phyloP scores from a whole-genome alignment of 2,113 vertebrate species.

The Silurus glanis region DNA sequence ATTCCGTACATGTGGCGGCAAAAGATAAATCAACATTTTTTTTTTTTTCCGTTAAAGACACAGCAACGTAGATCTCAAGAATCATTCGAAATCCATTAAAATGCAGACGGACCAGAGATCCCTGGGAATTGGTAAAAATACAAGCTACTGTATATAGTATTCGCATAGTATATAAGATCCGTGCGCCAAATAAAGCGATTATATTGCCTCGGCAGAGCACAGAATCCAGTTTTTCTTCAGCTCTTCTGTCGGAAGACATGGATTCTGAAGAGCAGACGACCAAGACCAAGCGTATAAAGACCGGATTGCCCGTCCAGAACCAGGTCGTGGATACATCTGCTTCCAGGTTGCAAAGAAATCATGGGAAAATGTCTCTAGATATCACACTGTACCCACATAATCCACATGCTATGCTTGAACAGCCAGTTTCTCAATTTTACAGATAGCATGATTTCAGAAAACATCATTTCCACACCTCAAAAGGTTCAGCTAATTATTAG shows the following conservation, averaged over 20 bases:
- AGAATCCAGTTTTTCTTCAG: conserved; percentile 21
- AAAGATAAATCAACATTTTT: conserved; percentile 11
- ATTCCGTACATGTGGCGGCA: not conserved
- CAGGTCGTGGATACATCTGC: too few species aligned
- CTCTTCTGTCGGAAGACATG: conserved; percentile 8
- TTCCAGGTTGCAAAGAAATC: too few species aligned
- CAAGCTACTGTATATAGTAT: not conserved
- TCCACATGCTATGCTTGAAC: too few species aligned
- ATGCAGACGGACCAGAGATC: conserved; percentile 19
- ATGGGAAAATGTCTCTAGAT: too few species aligned
- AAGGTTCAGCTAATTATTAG: too few species aligned
- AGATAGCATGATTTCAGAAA: too few species aligned
- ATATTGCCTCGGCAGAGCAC: not conserved
- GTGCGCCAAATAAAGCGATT: conserved; percentile 1
- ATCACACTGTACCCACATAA: too few species aligned
- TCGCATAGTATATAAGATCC: not conserved
- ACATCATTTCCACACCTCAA: too few species aligned
- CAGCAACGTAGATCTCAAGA: not conserved
- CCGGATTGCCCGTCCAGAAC: too few species aligned
- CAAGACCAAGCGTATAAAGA: not conserved
- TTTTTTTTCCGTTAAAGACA: not conserved
- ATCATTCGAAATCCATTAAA: conserved; percentile 4
- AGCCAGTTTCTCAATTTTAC: too few species aligned
- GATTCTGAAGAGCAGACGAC: conserved; percentile 17
- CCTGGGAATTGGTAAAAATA: not conserved